Evolutionary conservation across 2,888 invertebrate species (phyloP).

Genomic region (Pseudeuparius sepicola): DNA sequence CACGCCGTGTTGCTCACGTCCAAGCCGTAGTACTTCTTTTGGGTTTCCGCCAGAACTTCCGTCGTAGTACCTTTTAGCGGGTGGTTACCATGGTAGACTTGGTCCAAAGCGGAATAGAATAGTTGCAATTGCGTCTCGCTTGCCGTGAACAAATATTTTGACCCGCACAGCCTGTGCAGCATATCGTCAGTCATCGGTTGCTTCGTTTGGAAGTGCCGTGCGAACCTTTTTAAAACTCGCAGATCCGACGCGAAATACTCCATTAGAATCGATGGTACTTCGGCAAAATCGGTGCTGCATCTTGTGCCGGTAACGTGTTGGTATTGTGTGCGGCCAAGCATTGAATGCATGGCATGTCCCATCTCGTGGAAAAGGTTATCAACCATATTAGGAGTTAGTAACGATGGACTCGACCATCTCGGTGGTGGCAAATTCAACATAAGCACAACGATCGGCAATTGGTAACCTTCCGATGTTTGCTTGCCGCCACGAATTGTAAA

Average conservation of each 20-base stretch:
- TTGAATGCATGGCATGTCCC: conserved; percentile 98
- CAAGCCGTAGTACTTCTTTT: conserved; percentile 73
- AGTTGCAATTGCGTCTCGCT: conserved; percentile 64
- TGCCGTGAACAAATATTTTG: conserved; percentile 80
- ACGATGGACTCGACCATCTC: conserved; percentile 62
- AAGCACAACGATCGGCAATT: conserved; percentile 86
- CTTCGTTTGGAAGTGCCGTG: conserved; percentile 83
- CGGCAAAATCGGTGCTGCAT: conserved; percentile 96
- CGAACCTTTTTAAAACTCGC: conserved; percentile 74
- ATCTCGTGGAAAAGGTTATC: conserved; percentile 98
- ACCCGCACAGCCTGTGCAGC: conserved; percentile 68
- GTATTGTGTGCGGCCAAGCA: conserved; percentile 88
- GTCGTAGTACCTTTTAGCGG: conserved; percentile 52
- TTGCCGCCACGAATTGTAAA: conserved; percentile 96
- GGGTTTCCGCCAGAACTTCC: conserved; percentile 63
- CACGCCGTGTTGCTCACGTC: conserved; percentile 89
- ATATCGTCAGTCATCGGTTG: conserved; percentile 72
- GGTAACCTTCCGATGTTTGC: conserved; percentile 69
- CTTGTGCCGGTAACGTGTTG: conserved; percentile 97
- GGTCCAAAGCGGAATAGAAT: conserved; percentile 69
- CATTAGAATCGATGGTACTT: conserved; percentile 98
- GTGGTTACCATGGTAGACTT: conserved; percentile 67
- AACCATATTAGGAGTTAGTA: conserved; percentile 74
- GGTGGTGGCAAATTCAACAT: conserved; percentile 80
- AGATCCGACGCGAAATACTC: conserved; percentile 93